Percentiles rank a stretch among this genome's conserved stretches.
These are phyloP conservation scores for Mnemiopsis leidyi DNA, from an alignment of 37 sponge, comb jelly and placozoan genomes.

Conservation along the genomic window DNA sequence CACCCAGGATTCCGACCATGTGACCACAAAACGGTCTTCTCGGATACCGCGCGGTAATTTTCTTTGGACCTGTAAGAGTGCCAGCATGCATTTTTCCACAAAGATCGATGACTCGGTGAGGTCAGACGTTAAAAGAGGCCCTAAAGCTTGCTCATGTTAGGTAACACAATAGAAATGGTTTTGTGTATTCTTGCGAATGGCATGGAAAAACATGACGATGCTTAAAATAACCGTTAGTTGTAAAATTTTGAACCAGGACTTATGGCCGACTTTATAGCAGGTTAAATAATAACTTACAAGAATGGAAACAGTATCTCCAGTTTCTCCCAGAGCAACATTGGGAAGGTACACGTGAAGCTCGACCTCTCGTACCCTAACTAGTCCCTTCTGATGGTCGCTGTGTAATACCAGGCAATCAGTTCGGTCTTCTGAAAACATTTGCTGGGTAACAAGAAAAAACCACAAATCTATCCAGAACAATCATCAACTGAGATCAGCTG, in stretches of 20 bases:
- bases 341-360: conserved; percentile 56
- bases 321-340: not conserved
- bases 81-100: not conserved
- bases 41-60: not conserved
- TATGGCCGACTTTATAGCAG: no score
- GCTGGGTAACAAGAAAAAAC: not conserved
- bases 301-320: not conserved
- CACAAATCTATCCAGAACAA: no score
- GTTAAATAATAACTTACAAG: not conserved
- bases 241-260: no score
- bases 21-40: conserved; percentile 1
- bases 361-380: not conserved
- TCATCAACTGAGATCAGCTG: not conserved
- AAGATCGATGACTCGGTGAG: no score
- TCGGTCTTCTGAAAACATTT: not conserved
- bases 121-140: no score
- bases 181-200: no score
- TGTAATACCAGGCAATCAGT: not conserved
- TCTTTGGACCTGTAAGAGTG: conserved; percentile 1
- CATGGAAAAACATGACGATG: no score
- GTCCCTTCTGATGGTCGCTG: not conserved
- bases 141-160: no score
- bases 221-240: no score
- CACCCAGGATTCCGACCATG: conserved; percentile 42
- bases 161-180: no score